phyloP scores from a whole-genome alignment of 2,888 invertebrate species.

The Pycnomerus fuliginosus region DNA sequence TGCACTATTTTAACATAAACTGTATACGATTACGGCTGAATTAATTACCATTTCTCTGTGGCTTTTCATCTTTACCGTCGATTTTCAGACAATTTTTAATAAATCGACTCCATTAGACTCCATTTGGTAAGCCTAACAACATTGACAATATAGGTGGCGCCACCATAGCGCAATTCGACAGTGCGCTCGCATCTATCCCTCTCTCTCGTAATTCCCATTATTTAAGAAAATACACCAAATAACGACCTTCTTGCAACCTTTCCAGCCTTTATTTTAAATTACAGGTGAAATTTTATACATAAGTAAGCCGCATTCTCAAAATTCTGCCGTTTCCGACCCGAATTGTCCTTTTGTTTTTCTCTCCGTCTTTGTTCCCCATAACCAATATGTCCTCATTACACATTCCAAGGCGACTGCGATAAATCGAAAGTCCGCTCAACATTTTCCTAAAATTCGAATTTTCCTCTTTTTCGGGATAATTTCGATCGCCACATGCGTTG shows the following conservation, averaged over 20 bases:
- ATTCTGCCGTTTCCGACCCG: no score
- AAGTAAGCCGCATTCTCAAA: no score
- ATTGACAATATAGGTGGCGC: slow-evolving; percentile 83
- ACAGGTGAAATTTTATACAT: slow-evolving; percentile 9
- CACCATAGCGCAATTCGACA: slow-evolving; percentile 63
- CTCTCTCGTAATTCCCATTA: neutral
- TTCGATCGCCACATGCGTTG: slow-evolving; percentile 49
- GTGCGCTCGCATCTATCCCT: slow-evolving; percentile 5
- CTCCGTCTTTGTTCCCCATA: slow-evolving; percentile 51
- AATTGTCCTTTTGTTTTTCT: slow-evolving; percentile 7
- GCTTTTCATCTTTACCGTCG: slow-evolving; percentile 52
- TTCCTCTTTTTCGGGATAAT: slow-evolving; percentile 1
- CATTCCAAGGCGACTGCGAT: slow-evolving; percentile 48
- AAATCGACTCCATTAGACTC: slow-evolving; percentile 65
- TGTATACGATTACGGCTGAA: slow-evolving; percentile 38
- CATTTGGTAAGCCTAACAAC: slow-evolving; percentile 65
- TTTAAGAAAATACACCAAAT: neutral
- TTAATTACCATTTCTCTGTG: slow-evolving; percentile 54
- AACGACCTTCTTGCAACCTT: no score
- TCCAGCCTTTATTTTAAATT: neutral
- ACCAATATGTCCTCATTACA: slow-evolving; percentile 60
- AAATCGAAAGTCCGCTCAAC: neutral
- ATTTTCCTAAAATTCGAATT: slow-evolving; percentile 4
- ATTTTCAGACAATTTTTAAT: slow-evolving; percentile 65
- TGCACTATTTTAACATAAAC: slow-evolving; percentile 42